Evolutionary conservation across 2,888 invertebrate genomes (phyloP).

Genomic region (Sarcophaga rosellei): DNA sequence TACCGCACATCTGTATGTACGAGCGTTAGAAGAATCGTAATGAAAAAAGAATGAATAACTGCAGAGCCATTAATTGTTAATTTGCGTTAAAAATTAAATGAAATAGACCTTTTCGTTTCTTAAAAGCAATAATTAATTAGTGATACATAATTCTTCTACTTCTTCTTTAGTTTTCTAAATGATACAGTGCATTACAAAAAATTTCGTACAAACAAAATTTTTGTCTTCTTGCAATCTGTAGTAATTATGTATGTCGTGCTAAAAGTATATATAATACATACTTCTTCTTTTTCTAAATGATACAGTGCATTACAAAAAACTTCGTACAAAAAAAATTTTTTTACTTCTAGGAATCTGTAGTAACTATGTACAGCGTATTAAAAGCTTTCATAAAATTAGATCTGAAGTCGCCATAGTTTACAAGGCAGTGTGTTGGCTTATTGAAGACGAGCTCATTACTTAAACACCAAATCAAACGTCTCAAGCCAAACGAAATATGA

Average conservation of each 20-base stretch:
- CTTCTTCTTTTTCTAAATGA: background rate
- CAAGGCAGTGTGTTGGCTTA: too few species aligned
- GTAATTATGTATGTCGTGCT: too few species aligned
- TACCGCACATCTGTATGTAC: background rate
- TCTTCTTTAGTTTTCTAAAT: background rate
- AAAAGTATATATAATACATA: too few species aligned
- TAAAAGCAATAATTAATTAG: constrained; percentile 61
- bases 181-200: constrained; percentile 27
- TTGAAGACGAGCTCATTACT: too few species aligned
- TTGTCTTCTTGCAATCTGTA: too few species aligned
- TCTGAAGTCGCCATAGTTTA: too few species aligned
- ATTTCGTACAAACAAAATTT: background rate
- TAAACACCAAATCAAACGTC: too few species aligned
- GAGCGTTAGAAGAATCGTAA: background rate
- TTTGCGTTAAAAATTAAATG: constrained; percentile 49
- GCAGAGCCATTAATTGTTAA: constrained; percentile 23
- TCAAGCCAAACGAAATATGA: too few species aligned
- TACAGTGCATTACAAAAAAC: constrained; percentile 29
- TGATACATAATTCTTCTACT: background rate
- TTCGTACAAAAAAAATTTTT: background rate
- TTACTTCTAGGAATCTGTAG: too few species aligned
- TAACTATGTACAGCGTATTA: too few species aligned
- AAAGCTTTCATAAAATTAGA: too few species aligned
- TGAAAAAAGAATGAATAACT: background rate
- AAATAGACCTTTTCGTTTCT: constrained; percentile 54